Evolutionary conservation across 2,888 invertebrate species (phyloP).

Genomic region (Dugesia japonica): DNA sequence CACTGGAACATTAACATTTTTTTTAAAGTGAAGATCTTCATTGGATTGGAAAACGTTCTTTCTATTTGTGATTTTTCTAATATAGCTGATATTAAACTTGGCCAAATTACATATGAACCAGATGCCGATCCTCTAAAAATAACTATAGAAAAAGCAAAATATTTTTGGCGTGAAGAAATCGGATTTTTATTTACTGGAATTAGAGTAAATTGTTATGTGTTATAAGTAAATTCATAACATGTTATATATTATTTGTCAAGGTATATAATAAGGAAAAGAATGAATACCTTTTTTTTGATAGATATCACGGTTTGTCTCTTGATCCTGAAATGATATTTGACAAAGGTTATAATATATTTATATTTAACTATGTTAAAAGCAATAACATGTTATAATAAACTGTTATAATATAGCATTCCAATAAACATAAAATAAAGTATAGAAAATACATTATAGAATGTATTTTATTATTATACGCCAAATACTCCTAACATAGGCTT

Average conservation of each 20-base stretch:
- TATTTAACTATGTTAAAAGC: too few species aligned
- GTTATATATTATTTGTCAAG: too few species aligned
- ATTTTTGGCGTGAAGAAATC: constrained; percentile 20
- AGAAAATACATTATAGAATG: too few species aligned
- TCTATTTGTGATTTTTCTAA: background rate
- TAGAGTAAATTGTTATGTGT: too few species aligned
- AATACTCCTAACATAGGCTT: too few species aligned
- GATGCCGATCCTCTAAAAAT: background rate
- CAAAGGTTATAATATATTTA: background rate
- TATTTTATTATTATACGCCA: too few species aligned
- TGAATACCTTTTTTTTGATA: constrained; percentile 12
- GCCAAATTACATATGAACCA: constrained; percentile 22
- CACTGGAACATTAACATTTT: too few species aligned
- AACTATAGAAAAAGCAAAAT: constrained; percentile 7
- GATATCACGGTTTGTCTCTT: background rate
- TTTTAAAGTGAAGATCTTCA: background rate
- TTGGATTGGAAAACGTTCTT: constrained; percentile 2
- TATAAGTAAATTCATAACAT: too few species aligned
- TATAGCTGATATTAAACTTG: constrained; percentile 23
- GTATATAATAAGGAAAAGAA: too few species aligned
- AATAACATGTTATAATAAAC: too few species aligned
- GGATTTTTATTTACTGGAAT: constrained; percentile 27
- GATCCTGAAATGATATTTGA: background rate
- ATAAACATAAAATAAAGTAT: too few species aligned
- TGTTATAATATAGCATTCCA: too few species aligned